phyloP scores from a whole-genome alignment of 2,113 vertebrate species.

The Dipodomys spectabilis region DNA sequence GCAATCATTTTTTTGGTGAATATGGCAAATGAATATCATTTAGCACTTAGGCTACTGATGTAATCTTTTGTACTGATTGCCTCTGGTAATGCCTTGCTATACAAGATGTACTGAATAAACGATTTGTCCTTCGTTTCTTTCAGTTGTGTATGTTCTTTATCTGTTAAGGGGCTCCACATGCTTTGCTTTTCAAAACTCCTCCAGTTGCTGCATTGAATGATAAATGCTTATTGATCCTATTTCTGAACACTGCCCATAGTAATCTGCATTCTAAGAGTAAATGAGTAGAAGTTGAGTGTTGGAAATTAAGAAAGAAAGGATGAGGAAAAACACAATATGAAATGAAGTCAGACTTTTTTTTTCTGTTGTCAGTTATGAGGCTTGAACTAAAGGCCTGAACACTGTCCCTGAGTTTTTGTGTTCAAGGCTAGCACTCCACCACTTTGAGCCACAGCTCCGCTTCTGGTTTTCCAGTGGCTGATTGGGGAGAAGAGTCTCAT shows the following conservation, averaged over 20 bases:
- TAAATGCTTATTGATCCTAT: conserved; percentile 58
- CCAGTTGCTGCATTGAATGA: conserved; percentile 54
- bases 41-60: conserved; percentile 46
- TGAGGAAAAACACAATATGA: neutral
- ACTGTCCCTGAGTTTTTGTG: no score
- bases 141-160: conserved; percentile 67
- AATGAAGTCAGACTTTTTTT: neutral
- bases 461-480: no score
- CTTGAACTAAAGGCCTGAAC: no score
- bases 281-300: neutral
- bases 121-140: conserved; percentile 63
- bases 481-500: no score
- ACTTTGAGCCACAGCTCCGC: no score
- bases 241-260: conserved; percentile 59
- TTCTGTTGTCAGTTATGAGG: no score
- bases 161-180: conserved; percentile 30
- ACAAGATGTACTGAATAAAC: conserved; percentile 64
- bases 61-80: conserved; percentile 42
- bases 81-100: conserved; percentile 38
- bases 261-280: neutral
- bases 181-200: conserved; percentile 73
- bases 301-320: neutral
- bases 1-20: conserved; percentile 70
- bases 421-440: no score
- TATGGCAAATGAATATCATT: conserved; percentile 69